Conservation (phyloP, 2,797 vertebrate genomes). For the Odontamblyopus rebecca region DNA sequence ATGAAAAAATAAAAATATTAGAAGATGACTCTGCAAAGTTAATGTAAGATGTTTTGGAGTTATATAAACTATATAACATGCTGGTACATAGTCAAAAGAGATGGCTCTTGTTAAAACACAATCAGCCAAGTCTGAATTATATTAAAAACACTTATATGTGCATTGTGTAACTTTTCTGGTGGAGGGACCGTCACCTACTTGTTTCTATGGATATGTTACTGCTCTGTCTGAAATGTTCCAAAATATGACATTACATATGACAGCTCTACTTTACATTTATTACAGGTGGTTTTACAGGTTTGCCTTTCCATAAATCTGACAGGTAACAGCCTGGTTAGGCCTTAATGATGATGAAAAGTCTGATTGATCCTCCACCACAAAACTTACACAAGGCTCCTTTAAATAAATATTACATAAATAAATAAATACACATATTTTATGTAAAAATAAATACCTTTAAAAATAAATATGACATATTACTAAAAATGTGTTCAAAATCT, state of each 20-base stretch:
- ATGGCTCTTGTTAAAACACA: background rate
- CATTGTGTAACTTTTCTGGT: no score
- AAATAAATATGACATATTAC: slow-evolving; percentile 28
- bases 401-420: slow-evolving; percentile 58
- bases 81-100: background rate
- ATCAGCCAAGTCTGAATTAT: slow-evolving; percentile 1
- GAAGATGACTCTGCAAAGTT: background rate
- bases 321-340: no score
- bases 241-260: no score
- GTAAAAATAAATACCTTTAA: slow-evolving; percentile 43
- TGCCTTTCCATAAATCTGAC: no score
- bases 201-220: no score
- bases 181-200: no score
- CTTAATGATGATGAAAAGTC: no score
- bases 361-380: no score
- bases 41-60: background rate
- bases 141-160: slow-evolving; percentile 30
- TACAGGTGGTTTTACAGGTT: no score
- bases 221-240: no score
- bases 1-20: slow-evolving; percentile 30
- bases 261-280: no score
- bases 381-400: no score
- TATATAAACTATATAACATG: background rate
- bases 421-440: slow-evolving; percentile 36
- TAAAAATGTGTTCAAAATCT: slow-evolving; percentile 1